phyloP scores from a whole-genome alignment of 1,140 invertebrate genomes.

The Mya arenaria region DNA sequence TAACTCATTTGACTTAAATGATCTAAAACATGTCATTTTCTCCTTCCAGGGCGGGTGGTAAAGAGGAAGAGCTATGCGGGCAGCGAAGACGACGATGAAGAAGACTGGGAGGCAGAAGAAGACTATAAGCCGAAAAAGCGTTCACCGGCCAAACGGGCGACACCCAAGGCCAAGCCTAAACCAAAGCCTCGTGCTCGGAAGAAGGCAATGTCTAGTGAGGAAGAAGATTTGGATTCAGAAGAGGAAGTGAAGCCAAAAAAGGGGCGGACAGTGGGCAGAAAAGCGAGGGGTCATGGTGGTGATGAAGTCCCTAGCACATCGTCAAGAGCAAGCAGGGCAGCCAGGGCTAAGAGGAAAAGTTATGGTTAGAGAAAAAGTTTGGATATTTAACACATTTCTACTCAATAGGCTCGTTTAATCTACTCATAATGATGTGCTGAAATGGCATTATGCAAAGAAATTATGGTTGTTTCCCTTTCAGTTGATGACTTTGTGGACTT shows the following conservation, averaged over 20 bases:
- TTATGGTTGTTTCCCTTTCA: conserved; percentile 16
- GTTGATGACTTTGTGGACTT: conserved; percentile 72
- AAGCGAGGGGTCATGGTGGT: conserved; percentile 44
- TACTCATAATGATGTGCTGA: neutral
- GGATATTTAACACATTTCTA: no score
- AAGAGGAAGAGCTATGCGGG: conserved; percentile 55
- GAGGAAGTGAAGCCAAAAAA: conserved; percentile 46
- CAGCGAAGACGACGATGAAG: conserved; percentile 39
- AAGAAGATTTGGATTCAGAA: conserved; percentile 35
- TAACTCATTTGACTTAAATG: no score
- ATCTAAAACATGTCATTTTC: neutral
- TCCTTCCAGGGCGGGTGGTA: conserved; percentile 9
- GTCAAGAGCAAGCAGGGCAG: conserved; percentile 57
- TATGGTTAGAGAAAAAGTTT: no score
- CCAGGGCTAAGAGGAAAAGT: conserved; percentile 69
- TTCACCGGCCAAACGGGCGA: neutral
- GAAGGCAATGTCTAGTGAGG: conserved; percentile 11
- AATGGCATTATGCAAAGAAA: no score
- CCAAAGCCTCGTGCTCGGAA: conserved; percentile 29
- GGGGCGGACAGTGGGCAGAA: conserved; percentile 2
- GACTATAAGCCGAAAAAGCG: conserved; percentile 52
- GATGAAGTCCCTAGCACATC: conserved; percentile 57
- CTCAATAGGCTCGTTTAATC: no score
- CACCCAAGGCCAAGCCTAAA: conserved; percentile 26
- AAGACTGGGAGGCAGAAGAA: conserved; percentile 54